Evolutionary conservation across 2,888 invertebrate genomes (phyloP).

Genomic region (Hypena proboscidalis): DNA sequence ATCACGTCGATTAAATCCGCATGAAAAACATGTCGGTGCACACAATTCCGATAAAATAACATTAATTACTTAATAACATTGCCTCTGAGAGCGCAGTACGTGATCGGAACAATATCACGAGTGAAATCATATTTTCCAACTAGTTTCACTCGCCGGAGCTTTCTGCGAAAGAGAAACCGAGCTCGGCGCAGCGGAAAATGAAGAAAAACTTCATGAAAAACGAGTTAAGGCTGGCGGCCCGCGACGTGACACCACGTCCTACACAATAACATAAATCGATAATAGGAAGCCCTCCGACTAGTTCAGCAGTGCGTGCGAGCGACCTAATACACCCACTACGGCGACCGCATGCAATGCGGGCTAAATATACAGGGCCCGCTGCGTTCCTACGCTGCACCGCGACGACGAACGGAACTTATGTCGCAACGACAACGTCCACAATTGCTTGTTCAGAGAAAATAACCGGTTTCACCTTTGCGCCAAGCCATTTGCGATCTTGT

Average conservation of each 20-base stretch:
- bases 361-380: conserved; percentile 79
- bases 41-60: conserved; percentile 12
- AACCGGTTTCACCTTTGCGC: conserved; percentile 65
- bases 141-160: conserved; percentile 67
- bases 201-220: conserved; percentile 68
- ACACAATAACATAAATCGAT: conserved; percentile 81
- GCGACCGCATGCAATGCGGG: conserved; percentile 79
- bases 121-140: conserved; percentile 71
- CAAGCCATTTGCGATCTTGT: conserved; percentile 57
- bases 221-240: conserved; percentile 50
- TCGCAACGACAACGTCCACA: conserved; percentile 77
- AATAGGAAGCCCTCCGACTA: conserved; percentile 84
- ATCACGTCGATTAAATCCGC: too few species aligned
- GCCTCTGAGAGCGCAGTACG: conserved; percentile 20
- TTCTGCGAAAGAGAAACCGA: conserved; percentile 73
- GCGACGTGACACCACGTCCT: conserved; percentile 61
- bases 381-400: conserved; percentile 61
- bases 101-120: conserved; percentile 56
- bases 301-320: conserved; percentile 85
- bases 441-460: conserved; percentile 74
- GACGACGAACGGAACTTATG: conserved; percentile 73
- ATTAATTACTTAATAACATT: conserved; percentile 39
- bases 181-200: conserved; percentile 58
- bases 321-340: conserved; percentile 83
- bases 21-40: too few species aligned